Evolutionary conservation across 2,888 invertebrate genomes (phyloP).

Genomic region (Apamea sordens): DNA sequence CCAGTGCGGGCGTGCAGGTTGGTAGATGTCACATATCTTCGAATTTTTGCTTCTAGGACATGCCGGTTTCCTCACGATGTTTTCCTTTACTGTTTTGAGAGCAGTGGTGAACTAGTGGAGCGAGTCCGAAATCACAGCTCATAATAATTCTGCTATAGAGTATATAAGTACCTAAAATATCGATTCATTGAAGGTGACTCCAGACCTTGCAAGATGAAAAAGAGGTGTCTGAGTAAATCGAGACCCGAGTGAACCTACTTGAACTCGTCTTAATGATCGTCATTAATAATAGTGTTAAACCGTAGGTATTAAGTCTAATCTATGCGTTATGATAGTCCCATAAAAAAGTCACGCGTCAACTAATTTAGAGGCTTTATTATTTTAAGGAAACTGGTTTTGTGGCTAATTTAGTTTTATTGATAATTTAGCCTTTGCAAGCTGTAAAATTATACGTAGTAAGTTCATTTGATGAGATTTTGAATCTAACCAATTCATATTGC

Average conservation of each 20-base stretch:
- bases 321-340: conserved; percentile 33
- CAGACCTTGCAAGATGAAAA: background rate
- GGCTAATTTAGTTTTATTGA: conserved; percentile 29
- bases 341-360: conserved; percentile 40
- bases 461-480: background rate
- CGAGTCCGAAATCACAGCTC: background rate
- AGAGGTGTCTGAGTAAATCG: background rate
- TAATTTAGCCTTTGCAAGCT: conserved; percentile 14
- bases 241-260: conserved; percentile 25
- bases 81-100: background rate
- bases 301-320: conserved; percentile 23
- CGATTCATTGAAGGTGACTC: background rate
- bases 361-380: conserved; percentile 11
- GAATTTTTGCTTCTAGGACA: background rate
- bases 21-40: background rate
- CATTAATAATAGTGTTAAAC: conserved; percentile 36
- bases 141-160: background rate
- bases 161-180: background rate
- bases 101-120: background rate
- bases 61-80: background rate
- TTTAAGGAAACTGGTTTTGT: conserved; percentile 39
- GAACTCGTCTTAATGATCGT: conserved; percentile 24
- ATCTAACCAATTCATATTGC: background rate
- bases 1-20: background rate
- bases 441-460: background rate